These are phyloP conservation scores for Otus sunia DNA, from an alignment of 2,113 vertebrate genomes.

Conservation along the genomic window DNA sequence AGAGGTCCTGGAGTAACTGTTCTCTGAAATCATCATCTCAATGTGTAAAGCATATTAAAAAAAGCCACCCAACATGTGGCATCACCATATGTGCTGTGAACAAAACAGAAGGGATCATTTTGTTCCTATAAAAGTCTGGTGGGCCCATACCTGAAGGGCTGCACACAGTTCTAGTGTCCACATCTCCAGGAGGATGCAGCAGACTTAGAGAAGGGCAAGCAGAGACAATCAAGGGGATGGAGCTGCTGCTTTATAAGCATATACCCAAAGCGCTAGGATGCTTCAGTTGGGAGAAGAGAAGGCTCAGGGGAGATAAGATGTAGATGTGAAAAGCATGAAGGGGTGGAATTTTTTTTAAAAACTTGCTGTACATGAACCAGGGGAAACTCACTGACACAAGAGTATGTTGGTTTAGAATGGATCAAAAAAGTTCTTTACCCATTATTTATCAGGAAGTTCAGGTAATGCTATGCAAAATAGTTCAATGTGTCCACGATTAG, in stretches of 20 bases:
- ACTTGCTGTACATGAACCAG: neutral
- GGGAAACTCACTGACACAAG: neutral
- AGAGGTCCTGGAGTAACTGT: neutral
- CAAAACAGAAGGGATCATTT: neutral
- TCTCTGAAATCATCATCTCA: neutral
- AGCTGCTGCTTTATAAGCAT: neutral
- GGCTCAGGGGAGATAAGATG: neutral
- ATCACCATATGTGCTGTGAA: neutral
- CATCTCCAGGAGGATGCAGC: neutral
- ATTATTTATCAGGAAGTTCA: neutral
- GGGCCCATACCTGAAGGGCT: neutral
- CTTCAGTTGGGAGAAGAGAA: neutral
- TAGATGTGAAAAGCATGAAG: neutral
- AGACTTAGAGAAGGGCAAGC: neutral
- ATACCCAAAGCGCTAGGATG: neutral
- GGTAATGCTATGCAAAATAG: neutral
- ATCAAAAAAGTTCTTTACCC: neutral
- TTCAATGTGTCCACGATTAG: neutral
- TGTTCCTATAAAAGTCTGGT: neutral
- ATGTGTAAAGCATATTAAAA: neutral
- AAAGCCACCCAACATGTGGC: neutral
- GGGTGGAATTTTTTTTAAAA: neutral
- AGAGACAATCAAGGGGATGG: neutral
- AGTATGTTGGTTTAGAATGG: neutral
- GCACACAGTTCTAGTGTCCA: neutral